Percentiles rank a stretch among this genome's conserved stretches.
These are phyloP conservation scores for Camponotus vicinus DNA, from an alignment of 1,140 invertebrate genomes.

Conservation along the genomic window DNA sequence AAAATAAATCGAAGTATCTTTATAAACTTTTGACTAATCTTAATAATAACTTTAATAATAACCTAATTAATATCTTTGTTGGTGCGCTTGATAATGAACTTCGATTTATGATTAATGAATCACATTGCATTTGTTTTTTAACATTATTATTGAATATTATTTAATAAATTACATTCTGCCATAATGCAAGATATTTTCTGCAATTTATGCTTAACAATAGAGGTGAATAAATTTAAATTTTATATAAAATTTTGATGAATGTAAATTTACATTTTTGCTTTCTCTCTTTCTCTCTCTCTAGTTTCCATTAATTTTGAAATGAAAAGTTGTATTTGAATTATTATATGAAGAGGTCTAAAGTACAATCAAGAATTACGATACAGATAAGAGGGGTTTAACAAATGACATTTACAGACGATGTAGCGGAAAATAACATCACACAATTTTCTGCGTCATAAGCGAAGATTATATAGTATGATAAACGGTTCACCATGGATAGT, in stretches of 20 bases:
- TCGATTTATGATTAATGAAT: slow-evolving; percentile 23
- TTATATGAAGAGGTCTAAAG: not conserved
- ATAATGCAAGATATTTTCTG: not conserved
- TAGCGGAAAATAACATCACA: not conserved
- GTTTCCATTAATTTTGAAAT: not conserved
- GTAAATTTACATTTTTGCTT: not conserved
- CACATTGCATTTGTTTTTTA: not conserved
- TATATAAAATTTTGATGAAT: not conserved
- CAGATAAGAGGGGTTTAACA: not conserved
- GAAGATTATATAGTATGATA: slow-evolving; percentile 16
- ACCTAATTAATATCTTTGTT: slow-evolving; percentile 37
- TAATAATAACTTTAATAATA: too few relatives aligned
- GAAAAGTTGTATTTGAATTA: not conserved
- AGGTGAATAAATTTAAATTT: not conserved
- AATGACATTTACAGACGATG: not conserved
- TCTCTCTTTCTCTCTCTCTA: too few relatives aligned
- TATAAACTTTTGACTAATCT: too few relatives aligned
- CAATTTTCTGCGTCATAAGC: slow-evolving; percentile 32
- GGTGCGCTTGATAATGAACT: slow-evolving; percentile 33
- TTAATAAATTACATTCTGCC: not conserved
- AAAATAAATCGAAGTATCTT: not conserved
- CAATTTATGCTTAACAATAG: not conserved
- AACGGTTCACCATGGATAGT: slow-evolving; percentile 7
- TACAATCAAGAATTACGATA: not conserved
- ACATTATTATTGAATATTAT: slow-evolving; percentile 10